Base-by-base conservation (phyloP, 2,888 invertebrate species). In the Archips xylosteana region DNA sequence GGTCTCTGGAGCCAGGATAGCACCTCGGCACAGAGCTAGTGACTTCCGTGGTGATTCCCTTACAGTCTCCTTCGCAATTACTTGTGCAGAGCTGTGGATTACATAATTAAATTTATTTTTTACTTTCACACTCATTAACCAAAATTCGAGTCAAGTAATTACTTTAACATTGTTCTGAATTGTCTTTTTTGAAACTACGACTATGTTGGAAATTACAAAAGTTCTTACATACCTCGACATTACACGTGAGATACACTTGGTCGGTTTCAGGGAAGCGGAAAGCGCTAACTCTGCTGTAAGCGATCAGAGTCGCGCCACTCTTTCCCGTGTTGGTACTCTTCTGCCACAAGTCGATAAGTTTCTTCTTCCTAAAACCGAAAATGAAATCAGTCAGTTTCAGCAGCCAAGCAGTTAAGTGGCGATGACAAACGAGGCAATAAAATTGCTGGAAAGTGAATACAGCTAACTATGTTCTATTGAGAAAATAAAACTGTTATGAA, bases 241-340 rank as follows among this genome's bases (percentile, higher is more conserved):
- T 97, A 86, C 97, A 97, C 13, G 96, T 96, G 2, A 97, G 87
- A 80, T 95, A 97, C 0, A 97, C 96, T 89, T 96, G 96, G 76
- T 96, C 96, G 34, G 95, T 95, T 76, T 97, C 97, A 0, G 97
- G 97, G 83, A 97, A 97, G 77, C 96, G 96, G 89, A 97, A 97
- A 0, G 97, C 96, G 78, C 95, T 96, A 10, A 97, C 94, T 86
- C 95, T 96, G 78, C 96, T 96, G 83, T 96, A 96, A 34, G 96
- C 95, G 54, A 96, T 95, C 36, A 96, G 87, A 3, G 96, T 96
- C 0, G 96, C 96, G 2, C 96, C 96, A 75, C 94, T 94, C 77
- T 89, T 92, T 2, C 95, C 95, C 0, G 95, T 95, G 61, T 95
- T 94, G 3, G 95, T 93, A 0, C 95, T 95, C 83, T 95, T 96